Base-by-base conservation (phyloP, 2,888 invertebrate species). In the Lymantria monacha region DNA sequence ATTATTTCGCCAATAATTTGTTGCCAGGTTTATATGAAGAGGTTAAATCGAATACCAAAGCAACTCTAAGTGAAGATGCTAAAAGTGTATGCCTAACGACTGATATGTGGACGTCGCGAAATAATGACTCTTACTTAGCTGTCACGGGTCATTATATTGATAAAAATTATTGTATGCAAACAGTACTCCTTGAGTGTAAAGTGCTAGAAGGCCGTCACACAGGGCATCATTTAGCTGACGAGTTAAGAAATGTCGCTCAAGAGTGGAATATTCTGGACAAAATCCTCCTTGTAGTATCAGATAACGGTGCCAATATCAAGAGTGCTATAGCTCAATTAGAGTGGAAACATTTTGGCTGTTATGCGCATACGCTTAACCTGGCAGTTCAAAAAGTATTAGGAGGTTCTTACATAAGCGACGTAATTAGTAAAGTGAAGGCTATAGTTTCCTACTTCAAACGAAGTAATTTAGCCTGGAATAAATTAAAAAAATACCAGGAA, bases 291-390 rank as follows among this genome's bases (percentile, higher is more conserved):
- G 44, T 38, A 14, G 48, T 57, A 14, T 50, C 53, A 22, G 61
- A 64, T 31, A 61, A 62, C 44, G 63, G 57, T n/a, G 50, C 61
- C 33, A 57, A 63, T 42, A 51, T 65, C 43, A 53, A 36, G 30
- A 45, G 48, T 40, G 46, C 53, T 11, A 38, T 49, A 10, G 15
- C 9, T 1, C 13, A 41, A 46, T 36, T 64, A 36, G 47, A 43
- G 9, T 59, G 63, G 61, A 66, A 61, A 46, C 62, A 61, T 57
- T 66, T 61, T 47, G 53, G 55, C 9, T 66, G 61, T 41, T 66
- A 57, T 40, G 59, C 53, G 8, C 61, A 63, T 49, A 61, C 55
- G 0, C 22, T 65, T 9, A 66, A 65, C 9, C n/a, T 50, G 33
- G 46, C 44, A 43, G 42, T 42, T 3, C 42, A 42, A 42, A 43